Percentiles rank a stretch among this genome's conserved stretches.
Conservation (phyloP, 2,888 invertebrate genomes). For the Scaptomyza polygonia region DNA sequence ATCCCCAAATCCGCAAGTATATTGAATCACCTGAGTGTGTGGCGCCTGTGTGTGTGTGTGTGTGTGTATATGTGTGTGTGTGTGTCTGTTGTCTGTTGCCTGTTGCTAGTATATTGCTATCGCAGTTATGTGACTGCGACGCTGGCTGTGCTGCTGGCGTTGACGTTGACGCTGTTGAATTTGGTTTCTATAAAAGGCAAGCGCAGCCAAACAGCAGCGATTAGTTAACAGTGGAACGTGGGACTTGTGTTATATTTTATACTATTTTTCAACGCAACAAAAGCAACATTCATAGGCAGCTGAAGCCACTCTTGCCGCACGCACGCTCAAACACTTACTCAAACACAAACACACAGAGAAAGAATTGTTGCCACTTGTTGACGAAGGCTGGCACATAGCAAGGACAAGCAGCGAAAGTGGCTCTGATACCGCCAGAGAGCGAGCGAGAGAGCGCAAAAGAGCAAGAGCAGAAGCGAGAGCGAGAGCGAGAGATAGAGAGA, state of each 20-base stretch:
- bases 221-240: conserved; percentile 63
- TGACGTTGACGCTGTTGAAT: conserved; percentile 2
- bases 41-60: conserved; percentile 1
- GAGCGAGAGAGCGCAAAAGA: not conserved
- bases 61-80: conserved; percentile 2
- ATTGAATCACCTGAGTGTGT: conserved; percentile 49
- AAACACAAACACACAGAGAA: conserved; percentile 10
- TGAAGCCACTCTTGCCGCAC: conserved; percentile 13
- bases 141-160: conserved; percentile 9
- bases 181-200: conserved; percentile 59
- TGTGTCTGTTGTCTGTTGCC: conserved; percentile 4
- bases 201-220: conserved; percentile 53
- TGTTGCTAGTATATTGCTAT: conserved; percentile 55
- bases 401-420: conserved; percentile 16
- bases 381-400: conserved; percentile 30
- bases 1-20: conserved; percentile 23
- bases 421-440: not conserved
- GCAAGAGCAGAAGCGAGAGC: not conserved
- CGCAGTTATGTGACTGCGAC: not conserved
- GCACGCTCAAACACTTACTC: conserved; percentile 7
- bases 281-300: conserved; percentile 1
- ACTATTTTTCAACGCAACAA: conserved; percentile 7
- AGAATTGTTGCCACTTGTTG: conserved; percentile 62
- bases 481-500: not conserved
- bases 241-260: conserved; percentile 36